These are phyloP conservation scores for Dysidea cf. avara DNA, from an alignment of 37 sponge, comb jelly and placozoan genomes.

Conservation along the genomic window DNA sequence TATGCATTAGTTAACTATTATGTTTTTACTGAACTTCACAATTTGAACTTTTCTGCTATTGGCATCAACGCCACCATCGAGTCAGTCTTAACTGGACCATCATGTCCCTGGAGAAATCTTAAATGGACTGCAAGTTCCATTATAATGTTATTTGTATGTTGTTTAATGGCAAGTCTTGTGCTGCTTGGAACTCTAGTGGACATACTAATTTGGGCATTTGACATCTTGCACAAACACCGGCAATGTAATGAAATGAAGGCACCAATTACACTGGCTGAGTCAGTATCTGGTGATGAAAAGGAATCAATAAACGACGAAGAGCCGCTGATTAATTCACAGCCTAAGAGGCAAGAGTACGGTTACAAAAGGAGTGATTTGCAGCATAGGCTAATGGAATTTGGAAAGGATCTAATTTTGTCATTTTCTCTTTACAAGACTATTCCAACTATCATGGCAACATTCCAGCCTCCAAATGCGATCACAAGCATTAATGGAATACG, in stretches of 20 bases:
- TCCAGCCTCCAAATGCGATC: slow-evolving; percentile 58
- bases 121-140: slow-evolving; percentile 43
- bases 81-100: too few species aligned
- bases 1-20: too few species aligned
- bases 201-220: not conserved
- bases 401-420: slow-evolving; percentile 7
- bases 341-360: not conserved
- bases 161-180: slow-evolving; percentile 21
- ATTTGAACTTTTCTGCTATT: too few species aligned
- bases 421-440: slow-evolving; percentile 64
- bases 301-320: not conserved
- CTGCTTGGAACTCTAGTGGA: slow-evolving; percentile 22
- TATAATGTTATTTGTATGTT: slow-evolving; percentile 49
- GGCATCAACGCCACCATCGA: too few species aligned
- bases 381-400: not conserved
- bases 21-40: too few species aligned
- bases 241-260: too few species aligned
- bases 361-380: not conserved
- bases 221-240: not conserved
- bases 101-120: too few species aligned
- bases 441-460: slow-evolving; percentile 45
- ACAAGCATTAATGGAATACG: slow-evolving; percentile 77
- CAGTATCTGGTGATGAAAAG: too few species aligned
- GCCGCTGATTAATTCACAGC: too few species aligned
- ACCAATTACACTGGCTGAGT: too few species aligned